Evolutionary conservation across 2,113 vertebrate genomes (phyloP).

Genomic region (Ondatra zibethicus): DNA sequence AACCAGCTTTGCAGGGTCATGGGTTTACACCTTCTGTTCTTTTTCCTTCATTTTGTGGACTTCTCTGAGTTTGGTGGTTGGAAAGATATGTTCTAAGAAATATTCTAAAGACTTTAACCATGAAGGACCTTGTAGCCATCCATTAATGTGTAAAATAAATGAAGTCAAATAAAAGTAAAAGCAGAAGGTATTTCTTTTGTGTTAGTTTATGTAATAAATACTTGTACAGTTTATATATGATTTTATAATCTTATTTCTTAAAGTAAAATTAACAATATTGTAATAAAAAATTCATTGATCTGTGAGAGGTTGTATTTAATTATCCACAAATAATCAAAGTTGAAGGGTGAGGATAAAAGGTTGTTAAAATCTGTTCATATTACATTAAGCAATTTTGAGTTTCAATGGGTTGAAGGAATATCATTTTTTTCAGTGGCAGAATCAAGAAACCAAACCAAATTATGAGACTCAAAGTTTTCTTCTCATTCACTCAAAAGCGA

Average conservation of each 20-base stretch:
- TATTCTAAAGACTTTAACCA: background rate
- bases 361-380: background rate
- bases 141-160: background rate
- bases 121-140: background rate
- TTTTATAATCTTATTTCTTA: background rate
- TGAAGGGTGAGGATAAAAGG: background rate
- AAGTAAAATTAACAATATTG: background rate
- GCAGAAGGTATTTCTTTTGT: background rate
- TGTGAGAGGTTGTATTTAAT: background rate
- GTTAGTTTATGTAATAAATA: background rate
- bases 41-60: background rate
- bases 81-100: background rate
- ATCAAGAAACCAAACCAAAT: background rate
- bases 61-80: background rate
- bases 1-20: background rate
- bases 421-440: background rate
- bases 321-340: background rate
- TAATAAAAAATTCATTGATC: background rate
- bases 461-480: background rate
- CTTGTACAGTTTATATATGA: background rate
- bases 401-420: background rate
- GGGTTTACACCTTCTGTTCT: background rate
- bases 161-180: conserved; percentile 20
- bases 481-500: background rate
- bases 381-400: background rate